These are phyloP conservation scores for Eledona agricola DNA, from an alignment of 2,888 invertebrate genomes.

Conservation along the genomic window DNA sequence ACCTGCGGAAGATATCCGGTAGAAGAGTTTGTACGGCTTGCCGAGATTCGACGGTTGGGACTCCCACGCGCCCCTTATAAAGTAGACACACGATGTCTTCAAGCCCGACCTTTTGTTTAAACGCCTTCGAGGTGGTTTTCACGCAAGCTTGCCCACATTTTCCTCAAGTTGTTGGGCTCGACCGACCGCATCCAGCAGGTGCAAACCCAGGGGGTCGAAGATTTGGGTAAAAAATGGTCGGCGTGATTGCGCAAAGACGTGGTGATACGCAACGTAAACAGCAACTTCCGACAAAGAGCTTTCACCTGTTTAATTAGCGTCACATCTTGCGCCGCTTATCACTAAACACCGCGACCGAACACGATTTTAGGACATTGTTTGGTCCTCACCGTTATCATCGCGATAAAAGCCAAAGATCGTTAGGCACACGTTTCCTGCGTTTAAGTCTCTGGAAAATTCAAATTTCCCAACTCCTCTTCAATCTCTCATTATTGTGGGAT, in stretches of 20 bases:
- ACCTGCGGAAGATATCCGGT: constrained; percentile 6
- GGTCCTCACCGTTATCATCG: too few relatives aligned
- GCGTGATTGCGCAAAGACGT: not conserved
- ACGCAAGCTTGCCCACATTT: constrained; percentile 29
- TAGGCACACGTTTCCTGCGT: too few relatives aligned
- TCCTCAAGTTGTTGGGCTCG: constrained; percentile 29
- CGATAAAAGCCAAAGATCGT: too few relatives aligned
- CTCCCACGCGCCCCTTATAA: constrained; percentile 33
- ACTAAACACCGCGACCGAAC: not conserved
- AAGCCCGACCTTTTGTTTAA: constrained; percentile 11
- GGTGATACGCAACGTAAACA: constrained; percentile 23
- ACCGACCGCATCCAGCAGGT: constrained; percentile 20
- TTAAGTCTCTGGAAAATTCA: too few relatives aligned
- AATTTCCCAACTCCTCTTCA: too few relatives aligned
- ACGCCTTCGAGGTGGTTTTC: constrained; percentile 18
- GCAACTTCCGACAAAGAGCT: constrained; percentile 20
- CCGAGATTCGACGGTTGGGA: constrained; percentile 32
- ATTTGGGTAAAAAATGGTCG: not conserved
- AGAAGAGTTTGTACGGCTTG: too few relatives aligned
- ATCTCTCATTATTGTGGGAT: too few relatives aligned
- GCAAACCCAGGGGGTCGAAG: constrained; percentile 5
- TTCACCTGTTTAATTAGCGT: constrained; percentile 22
- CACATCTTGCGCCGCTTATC: constrained; percentile 12
- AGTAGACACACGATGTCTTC: constrained; percentile 1
- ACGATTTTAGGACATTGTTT: too few relatives aligned